Evolutionary conservation across 2,888 invertebrate genomes (phyloP).

Genomic region (Thera obeliscata): DNA sequence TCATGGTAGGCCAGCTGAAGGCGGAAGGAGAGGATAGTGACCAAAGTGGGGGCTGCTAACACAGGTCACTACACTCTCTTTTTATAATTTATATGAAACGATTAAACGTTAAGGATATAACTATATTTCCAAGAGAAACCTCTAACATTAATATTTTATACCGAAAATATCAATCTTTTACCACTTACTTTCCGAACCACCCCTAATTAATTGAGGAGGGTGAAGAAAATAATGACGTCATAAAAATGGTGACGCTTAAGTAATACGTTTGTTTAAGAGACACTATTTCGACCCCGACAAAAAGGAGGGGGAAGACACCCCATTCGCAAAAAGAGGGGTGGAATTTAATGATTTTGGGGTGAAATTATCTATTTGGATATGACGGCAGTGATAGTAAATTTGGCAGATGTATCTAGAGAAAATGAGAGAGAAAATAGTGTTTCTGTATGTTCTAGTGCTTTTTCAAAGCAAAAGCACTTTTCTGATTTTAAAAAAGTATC

Average conservation of each 20-base stretch:
- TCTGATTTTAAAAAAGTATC: no score
- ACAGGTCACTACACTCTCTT: no score
- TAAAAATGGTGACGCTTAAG: constrained; percentile 46
- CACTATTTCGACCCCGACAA: constrained; percentile 9
- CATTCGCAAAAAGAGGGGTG: constrained; percentile 1
- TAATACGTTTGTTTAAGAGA: constrained; percentile 25
- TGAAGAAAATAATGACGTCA: constrained; percentile 69
- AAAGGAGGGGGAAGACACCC: neutral
- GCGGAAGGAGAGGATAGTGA: no score
- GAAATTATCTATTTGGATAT: neutral
- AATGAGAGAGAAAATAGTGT: neutral
- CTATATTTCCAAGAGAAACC: neutral
- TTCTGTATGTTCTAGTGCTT: neutral
- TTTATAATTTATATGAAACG: no score
- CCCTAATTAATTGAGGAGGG: constrained; percentile 76
- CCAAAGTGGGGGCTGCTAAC: no score
- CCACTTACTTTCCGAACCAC: constrained; percentile 46
- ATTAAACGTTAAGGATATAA: no score
- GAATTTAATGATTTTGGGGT: neutral
- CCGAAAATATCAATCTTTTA: constrained; percentile 30
- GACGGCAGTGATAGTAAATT: neutral
- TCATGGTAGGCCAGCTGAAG: no score
- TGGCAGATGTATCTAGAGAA: neutral
- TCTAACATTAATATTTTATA: neutral
- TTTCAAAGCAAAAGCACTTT: no score